A percentile compares a stretch with the other conserved stretches of the same genome.
Conservation (phyloP, 2,113 vertebrate genomes). For the Aegotheles bennettii region DNA sequence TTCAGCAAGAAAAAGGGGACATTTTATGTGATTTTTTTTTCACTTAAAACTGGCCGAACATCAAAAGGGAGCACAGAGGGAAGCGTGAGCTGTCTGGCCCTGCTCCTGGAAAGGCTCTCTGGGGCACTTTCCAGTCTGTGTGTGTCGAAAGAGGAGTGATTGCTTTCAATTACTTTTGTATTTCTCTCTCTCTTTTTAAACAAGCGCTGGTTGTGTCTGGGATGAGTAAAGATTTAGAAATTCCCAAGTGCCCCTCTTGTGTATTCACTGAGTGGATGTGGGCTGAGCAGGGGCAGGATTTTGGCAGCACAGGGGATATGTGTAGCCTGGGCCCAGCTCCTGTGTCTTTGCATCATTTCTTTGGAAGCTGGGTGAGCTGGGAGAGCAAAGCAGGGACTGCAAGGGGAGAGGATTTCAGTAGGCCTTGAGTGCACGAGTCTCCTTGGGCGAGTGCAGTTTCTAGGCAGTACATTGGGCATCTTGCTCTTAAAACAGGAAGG, state of each 20-base stretch:
- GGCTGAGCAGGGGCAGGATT: background rate
- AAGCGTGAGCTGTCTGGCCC: background rate
- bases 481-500: background rate
- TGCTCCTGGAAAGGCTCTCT: background rate
- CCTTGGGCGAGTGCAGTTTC: background rate
- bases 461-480: background rate
- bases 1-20: background rate
- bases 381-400: background rate
- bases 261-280: background rate
- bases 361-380: background rate
- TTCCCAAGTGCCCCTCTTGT: background rate
- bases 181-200: background rate
- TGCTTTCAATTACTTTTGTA: conserved; percentile 7
- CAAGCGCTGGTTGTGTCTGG: background rate
- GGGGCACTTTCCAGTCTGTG: background rate
- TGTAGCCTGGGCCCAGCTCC: background rate
- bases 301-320: background rate
- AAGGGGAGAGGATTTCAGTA: background rate
- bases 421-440: background rate
- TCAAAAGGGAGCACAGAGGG: background rate
- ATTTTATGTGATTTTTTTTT: background rate
- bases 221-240: background rate
- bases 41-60: background rate
- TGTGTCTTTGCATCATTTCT: background rate
- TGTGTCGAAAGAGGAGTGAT: background rate